Base-by-base conservation (phyloP, 2,888 invertebrate genomes). In the Ernsta delagoae region DNA sequence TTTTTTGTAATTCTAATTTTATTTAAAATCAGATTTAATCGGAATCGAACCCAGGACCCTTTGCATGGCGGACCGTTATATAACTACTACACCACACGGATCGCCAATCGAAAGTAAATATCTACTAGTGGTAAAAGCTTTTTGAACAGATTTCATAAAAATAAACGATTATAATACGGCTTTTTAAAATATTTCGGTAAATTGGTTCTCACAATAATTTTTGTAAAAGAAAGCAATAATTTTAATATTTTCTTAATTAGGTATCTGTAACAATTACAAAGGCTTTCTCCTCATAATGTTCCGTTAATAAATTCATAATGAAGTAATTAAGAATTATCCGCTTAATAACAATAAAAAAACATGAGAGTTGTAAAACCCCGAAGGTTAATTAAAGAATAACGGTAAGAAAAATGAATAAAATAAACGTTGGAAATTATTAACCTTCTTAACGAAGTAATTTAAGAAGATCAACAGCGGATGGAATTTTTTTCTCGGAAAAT, bases 381-480 rank as follows among this genome's bases (percentile, higher is more conserved):
- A 53, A 9, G 24, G 53, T 53, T 24, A 53, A 53, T 60, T 60
- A 31, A 60, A 34, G 60, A 60, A 60, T 36, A 62, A 61, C 61
- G 50, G 16, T 36, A 36, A 39, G 50, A 36, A 62, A 36, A 50
- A 50, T 60, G 41, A 62, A 50, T 45, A 50, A 50, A 50, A 36
- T 36, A 16, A 62, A 9, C 12, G 50, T 9, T 62, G 61, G 61
- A n/a, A 12, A 62, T 59, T 16, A 59, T 59, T 41, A 59, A 61
- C 34, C 60, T 61, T 61, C 48, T 62, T 50, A 62, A 62, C 60
- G n/a, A 60, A 60, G 60, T 62, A 62, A 62, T 62, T 48, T 48
- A 50, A 50, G 34, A 50, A 62, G 61, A 50, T 62, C 50, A 39
- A 50, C 62, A 50, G 50, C 57, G 36, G 12, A 36, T n/a, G 36